These are phyloP conservation scores for Sebastes itinus DNA, from an alignment of 2,797 vertebrate species.

Conservation along the genomic window DNA sequence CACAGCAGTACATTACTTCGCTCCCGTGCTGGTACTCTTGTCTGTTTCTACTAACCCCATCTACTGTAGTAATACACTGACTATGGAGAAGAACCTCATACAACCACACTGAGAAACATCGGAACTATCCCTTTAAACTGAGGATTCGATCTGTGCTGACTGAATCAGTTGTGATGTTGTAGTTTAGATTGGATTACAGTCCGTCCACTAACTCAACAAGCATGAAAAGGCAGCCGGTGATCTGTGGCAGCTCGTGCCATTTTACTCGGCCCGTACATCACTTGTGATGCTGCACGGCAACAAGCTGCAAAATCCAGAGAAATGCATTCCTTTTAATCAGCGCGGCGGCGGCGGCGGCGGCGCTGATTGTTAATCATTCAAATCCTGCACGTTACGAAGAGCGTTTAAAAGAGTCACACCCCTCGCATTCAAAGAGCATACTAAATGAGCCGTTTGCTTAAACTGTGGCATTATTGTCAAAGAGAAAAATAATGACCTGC, in stretches of 20 bases:
- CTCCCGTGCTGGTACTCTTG: background rate
- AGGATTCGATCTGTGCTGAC: background rate
- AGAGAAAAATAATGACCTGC: constrained; percentile 55
- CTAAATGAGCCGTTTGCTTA: constrained; percentile 56
- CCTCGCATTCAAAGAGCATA: constrained; percentile 57
- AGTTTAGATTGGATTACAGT: constrained; percentile 10
- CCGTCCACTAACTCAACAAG: background rate
- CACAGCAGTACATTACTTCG: too few species aligned
- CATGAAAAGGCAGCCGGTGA: constrained; percentile 21
- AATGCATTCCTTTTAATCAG: constrained; percentile 31
- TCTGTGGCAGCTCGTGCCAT: constrained; percentile 34
- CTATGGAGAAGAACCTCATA: background rate
- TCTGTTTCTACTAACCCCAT: background rate
- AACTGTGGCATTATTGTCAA: constrained; percentile 55
- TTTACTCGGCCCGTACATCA: constrained; percentile 1
- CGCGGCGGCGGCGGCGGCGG: background rate
- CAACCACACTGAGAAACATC: background rate
- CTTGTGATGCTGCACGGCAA: background rate
- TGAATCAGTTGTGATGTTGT: constrained; percentile 7
- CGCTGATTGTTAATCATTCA: constrained; percentile 53
- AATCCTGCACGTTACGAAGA: constrained; percentile 31
- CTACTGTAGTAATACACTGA: background rate
- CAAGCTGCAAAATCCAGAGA: constrained; percentile 8
- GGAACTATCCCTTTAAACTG: background rate
- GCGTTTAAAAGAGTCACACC: constrained; percentile 30